Conservation (phyloP, 2,888 invertebrate species). For the Pasiphila rectangulata region DNA sequence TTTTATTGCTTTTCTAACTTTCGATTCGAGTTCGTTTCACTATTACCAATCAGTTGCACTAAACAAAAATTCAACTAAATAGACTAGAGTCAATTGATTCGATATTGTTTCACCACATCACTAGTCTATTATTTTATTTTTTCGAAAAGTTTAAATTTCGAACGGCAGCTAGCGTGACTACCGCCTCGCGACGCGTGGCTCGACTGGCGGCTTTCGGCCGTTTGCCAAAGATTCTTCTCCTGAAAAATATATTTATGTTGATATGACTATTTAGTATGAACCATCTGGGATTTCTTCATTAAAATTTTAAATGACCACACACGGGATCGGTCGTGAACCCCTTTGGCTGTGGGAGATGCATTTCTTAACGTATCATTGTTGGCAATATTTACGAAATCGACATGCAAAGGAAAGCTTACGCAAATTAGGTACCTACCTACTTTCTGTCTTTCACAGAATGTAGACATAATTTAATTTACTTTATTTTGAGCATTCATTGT, state of each 20-base stretch:
- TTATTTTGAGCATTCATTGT: too few species aligned
- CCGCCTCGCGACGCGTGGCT: constrained; percentile 65
- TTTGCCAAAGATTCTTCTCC: constrained; percentile 71
- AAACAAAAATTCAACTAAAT: constrained; percentile 25
- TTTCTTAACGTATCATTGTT: background rate
- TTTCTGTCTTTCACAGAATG: too few species aligned
- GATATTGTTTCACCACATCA: constrained; percentile 26
- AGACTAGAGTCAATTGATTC: constrained; percentile 21
- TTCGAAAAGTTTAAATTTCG: constrained; percentile 44
- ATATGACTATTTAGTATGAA: constrained; percentile 54
- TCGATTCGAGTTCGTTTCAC: constrained; percentile 36
- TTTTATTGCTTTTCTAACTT: constrained; percentile 37
- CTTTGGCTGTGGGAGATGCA: background rate
- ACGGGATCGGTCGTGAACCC: constrained; percentile 1
- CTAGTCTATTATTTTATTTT: constrained; percentile 28
- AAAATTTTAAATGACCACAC: constrained; percentile 3
- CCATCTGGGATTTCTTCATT: constrained; percentile 9
- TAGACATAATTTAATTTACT: too few species aligned
- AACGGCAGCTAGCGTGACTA: constrained; percentile 49
- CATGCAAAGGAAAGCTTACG: too few species aligned
- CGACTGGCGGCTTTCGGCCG: constrained; percentile 71
- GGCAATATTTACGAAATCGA: background rate
- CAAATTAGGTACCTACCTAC: too few species aligned
- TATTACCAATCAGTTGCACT: constrained; percentile 25
- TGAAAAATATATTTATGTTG: constrained; percentile 75